A percentile compares a stretch with the other conserved stretches of the same genome.
Conservation (phyloP, 92 coral and sea anemone genomes). For the Heliopora coerulea region DNA sequence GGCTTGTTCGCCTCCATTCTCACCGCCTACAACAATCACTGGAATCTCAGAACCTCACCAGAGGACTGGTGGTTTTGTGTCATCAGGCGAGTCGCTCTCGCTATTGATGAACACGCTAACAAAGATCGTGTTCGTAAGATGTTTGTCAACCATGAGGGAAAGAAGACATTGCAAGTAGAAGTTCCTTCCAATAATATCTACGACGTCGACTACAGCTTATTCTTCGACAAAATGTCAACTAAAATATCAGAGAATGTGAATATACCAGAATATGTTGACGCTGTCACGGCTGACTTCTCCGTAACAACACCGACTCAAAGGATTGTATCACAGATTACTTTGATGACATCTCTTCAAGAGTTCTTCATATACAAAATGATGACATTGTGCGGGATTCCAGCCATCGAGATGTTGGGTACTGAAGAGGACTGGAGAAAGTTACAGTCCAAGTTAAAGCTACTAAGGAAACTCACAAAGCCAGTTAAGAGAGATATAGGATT, state of each 20-base stretch:
- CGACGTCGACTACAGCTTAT: constrained; percentile 58
- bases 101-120: constrained; percentile 54
- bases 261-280: constrained; percentile 69
- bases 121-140: constrained; percentile 49
- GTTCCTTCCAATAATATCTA: constrained; percentile 53
- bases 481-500: constrained; percentile 47
- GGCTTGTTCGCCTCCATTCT: constrained; percentile 56
- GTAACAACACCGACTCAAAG: constrained; percentile 49
- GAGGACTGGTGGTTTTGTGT: constrained; percentile 86
- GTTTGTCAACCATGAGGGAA: constrained; percentile 62
- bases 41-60: constrained; percentile 68
- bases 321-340: constrained; percentile 57
- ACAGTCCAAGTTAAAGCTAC: constrained; percentile 41
- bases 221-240: constrained; percentile 60
- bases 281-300: constrained; percentile 65
- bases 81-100: constrained; percentile 55
- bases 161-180: constrained; percentile 42
- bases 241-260: constrained; percentile 52
- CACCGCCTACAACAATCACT: constrained; percentile 67
- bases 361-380: constrained; percentile 29
- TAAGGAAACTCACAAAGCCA: constrained; percentile 50
- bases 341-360: constrained; percentile 60
- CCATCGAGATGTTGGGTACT: constrained; percentile 57
- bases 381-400: constrained; percentile 57
- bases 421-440: constrained; percentile 57